These are phyloP conservation scores for Drosophila lini DNA, from an alignment of 1,140 invertebrate genomes.

Conservation along the genomic window DNA sequence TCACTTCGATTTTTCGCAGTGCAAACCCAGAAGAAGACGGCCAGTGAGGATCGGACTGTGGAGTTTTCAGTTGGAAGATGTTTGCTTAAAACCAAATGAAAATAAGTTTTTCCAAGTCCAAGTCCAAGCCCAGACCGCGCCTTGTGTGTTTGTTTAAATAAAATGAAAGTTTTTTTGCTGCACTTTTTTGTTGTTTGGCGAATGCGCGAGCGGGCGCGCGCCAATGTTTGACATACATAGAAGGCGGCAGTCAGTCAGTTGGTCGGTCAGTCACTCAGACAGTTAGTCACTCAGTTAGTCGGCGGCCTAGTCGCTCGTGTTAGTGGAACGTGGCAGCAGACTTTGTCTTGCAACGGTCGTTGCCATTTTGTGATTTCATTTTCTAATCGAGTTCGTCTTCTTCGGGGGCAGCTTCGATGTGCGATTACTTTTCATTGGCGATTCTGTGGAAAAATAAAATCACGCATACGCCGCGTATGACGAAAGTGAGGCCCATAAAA, in stretches of 20 bases:
- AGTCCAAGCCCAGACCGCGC: slow-evolving; percentile 62
- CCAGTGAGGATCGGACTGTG: slow-evolving; percentile 8
- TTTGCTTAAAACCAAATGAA: slow-evolving; percentile 76
- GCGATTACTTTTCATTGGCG: slow-evolving; percentile 57
- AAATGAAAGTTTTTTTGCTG: slow-evolving; percentile 79
- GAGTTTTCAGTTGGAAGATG: slow-evolving; percentile 40
- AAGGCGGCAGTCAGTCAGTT: slow-evolving; percentile 43
- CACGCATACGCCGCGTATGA: slow-evolving; percentile 74
- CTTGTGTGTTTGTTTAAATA: slow-evolving; percentile 80
- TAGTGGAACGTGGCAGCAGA: slow-evolving; percentile 63
- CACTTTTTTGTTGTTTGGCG: slow-evolving; percentile 49
- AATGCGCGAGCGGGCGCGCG: slow-evolving; percentile 55
- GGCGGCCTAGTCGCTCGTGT: slow-evolving; percentile 33
- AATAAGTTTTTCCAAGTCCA: slow-evolving; percentile 78
- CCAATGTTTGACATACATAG: slow-evolving; percentile 79
- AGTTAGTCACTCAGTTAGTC: slow-evolving; percentile 19
- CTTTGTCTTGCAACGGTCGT: slow-evolving; percentile 76
- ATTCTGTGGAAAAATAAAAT: slow-evolving; percentile 61
- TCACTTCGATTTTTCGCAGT: neutral
- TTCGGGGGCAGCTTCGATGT: slow-evolving; percentile 46
- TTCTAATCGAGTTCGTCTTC: slow-evolving; percentile 66
- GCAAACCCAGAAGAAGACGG: slow-evolving; percentile 22
- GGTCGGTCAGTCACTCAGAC: slow-evolving; percentile 32
- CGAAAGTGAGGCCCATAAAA: slow-evolving; percentile 69
- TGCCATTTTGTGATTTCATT: slow-evolving; percentile 80